A percentile compares a stretch with the other conserved stretches of the same genome.
These are phyloP conservation scores for Heliconius hermathena DNA, from an alignment of 1,140 invertebrate species.

Conservation along the genomic window DNA sequence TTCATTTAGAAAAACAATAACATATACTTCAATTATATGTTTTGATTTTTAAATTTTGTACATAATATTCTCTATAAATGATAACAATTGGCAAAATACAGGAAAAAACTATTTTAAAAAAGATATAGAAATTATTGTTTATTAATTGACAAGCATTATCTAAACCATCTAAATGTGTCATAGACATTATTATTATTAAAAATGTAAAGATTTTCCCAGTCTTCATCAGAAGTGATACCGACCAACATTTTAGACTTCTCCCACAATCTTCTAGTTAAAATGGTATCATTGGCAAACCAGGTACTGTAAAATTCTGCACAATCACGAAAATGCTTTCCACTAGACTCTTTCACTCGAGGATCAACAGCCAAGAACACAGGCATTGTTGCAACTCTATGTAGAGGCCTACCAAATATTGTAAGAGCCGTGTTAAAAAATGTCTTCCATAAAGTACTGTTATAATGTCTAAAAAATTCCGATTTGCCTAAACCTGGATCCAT, in stretches of 20 bases:
- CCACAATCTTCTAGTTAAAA: conserved; percentile 50
- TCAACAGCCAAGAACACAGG: conserved; percentile 86
- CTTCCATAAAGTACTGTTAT: conserved; percentile 77
- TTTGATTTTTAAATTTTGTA: too few species aligned
- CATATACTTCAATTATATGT: too few species aligned
- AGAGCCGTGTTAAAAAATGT: conserved; percentile 54
- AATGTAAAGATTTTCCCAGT: conserved; percentile 44
- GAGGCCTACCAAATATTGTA: conserved; percentile 71
- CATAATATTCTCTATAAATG: too few species aligned
- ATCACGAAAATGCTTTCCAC: conserved; percentile 83
- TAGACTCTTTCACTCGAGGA: conserved; percentile 83
- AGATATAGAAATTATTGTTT: too few species aligned
- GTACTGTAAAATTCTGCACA: conserved; percentile 71
- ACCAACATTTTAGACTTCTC: conserved; percentile 53
- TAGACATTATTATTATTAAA: neutral
- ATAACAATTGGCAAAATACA: too few species aligned
- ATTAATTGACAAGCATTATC: too few species aligned
- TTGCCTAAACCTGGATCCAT: conserved; percentile 91
- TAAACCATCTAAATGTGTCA: too few species aligned
- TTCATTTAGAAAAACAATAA: too few species aligned
- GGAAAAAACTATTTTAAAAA: too few species aligned
- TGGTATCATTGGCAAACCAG: conserved; percentile 55
- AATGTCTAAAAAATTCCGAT: conserved; percentile 87
- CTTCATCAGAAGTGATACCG: conserved; percentile 48
- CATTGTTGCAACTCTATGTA: conserved; percentile 87